These are phyloP conservation scores for Hypotaenidia philippensis DNA, from an alignment of 2,797 vertebrate species.

Conservation along the genomic window DNA sequence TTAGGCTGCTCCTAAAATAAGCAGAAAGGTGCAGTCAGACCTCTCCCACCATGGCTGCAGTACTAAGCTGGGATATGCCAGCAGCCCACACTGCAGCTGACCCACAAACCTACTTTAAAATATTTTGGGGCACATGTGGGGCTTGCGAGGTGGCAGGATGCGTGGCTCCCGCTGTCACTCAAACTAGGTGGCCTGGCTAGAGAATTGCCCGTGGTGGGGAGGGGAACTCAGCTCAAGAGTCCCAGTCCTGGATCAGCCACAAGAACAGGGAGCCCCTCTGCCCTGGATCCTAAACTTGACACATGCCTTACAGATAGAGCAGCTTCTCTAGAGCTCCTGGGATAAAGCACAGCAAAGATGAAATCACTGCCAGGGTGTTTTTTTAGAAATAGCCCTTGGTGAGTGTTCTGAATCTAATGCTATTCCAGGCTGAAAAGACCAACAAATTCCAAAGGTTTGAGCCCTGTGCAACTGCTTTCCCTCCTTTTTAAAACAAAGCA, in stretches of 20 bases:
- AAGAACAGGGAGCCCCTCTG: background rate
- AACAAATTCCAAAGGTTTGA: background rate
- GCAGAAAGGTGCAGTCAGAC: background rate
- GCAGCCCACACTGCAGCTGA: slow-evolving; percentile 36
- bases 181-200: slow-evolving; percentile 11
- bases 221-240: background rate
- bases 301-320: background rate
- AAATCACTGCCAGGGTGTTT: background rate
- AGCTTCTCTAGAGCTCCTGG: background rate
- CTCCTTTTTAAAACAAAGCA: background rate
- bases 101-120: slow-evolving; percentile 64
- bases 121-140: slow-evolving; percentile 22
- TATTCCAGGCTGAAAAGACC: background rate
- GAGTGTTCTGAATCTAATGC: background rate
- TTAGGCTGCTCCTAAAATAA: slow-evolving; percentile 54
- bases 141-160: background rate
- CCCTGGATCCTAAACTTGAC: background rate
- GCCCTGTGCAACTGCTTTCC: background rate
- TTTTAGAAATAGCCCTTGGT: background rate
- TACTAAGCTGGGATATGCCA: background rate
- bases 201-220: background rate
- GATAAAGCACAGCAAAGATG: background rate
- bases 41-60: slow-evolving; percentile 14
- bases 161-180: background rate
- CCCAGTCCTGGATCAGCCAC: background rate